These are phyloP conservation scores for Priocnemis perturbator DNA, from an alignment of 2,888 invertebrate species.

Conservation along the genomic window DNA sequence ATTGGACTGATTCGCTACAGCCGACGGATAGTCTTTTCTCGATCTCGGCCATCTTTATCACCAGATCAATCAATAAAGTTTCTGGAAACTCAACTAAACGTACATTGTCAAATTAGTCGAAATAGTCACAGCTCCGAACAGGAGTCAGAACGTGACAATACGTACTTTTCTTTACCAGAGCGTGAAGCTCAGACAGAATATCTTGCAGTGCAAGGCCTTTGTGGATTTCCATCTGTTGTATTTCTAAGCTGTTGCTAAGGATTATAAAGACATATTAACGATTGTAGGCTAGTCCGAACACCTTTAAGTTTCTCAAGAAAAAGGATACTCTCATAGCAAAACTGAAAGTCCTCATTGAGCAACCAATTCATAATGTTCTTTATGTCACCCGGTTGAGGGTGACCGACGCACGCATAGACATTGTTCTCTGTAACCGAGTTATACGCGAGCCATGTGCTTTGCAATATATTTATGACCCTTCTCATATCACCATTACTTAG, in stretches of 20 bases:
- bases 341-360: slow-evolving; percentile 85
- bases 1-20: slow-evolving; percentile 92
- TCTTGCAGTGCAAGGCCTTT: slow-evolving; percentile 96
- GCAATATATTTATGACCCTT: slow-evolving; percentile 95
- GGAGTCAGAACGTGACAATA: slow-evolving; percentile 45
- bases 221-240: slow-evolving; percentile 87
- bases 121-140: background rate
- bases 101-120: slow-evolving; percentile 9
- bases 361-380: slow-evolving; percentile 92
- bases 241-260: slow-evolving; percentile 76
- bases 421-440: slow-evolving; percentile 91
- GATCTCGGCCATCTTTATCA: slow-evolving; percentile 92
- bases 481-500: slow-evolving; percentile 98
- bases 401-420: slow-evolving; percentile 97
- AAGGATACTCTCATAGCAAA: slow-evolving; percentile 88
- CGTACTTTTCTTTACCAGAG: slow-evolving; percentile 91
- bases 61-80: slow-evolving; percentile 84
- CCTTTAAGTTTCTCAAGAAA: slow-evolving; percentile 45
- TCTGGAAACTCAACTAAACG: slow-evolving; percentile 90
- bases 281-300: background rate
- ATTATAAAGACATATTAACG: slow-evolving; percentile 49
- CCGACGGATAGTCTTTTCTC: slow-evolving; percentile 92
- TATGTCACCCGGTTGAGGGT: slow-evolving; percentile 93
- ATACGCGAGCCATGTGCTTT: slow-evolving; percentile 96
- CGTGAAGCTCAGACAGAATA: slow-evolving; percentile 93